These are phyloP conservation scores for Dendronephthya gigantea DNA, from an alignment of 64 coral and sea anemone species.

Conservation along the genomic window DNA sequence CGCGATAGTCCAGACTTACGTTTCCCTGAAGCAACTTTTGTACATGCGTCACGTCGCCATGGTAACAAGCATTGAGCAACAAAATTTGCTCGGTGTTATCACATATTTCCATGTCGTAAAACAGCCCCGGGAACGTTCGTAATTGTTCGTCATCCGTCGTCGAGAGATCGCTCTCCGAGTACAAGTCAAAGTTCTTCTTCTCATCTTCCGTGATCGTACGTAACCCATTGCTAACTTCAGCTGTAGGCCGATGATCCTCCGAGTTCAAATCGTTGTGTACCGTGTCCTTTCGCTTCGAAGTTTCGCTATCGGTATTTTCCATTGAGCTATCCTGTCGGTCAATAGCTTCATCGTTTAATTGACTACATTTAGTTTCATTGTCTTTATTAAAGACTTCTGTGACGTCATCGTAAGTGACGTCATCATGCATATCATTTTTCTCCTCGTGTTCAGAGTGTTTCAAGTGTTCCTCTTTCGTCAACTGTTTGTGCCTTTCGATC, in stretches of 20 bases:
- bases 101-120: not conserved
- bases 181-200: too few relatives aligned
- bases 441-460: not conserved
- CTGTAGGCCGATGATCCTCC: too few relatives aligned
- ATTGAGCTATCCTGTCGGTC: too few relatives aligned
- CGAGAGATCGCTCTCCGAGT: not conserved
- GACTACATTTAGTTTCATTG: not conserved
- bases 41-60: not conserved
- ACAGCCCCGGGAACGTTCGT: not conserved
- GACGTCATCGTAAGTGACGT: not conserved
- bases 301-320: too few relatives aligned
- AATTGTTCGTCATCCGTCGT: not conserved
- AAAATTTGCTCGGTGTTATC: not conserved
- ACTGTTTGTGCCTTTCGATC: not conserved
- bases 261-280: too few relatives aligned
- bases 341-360: not conserved
- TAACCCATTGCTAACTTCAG: too few relatives aligned
- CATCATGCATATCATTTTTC: not conserved
- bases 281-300: too few relatives aligned
- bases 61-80: not conserved
- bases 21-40: not conserved
- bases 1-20: not conserved
- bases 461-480: not conserved
- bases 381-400: not conserved
- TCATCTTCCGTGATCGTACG: too few relatives aligned